A percentile compares a stretch with the other conserved stretches of the same genome.
phyloP scores from a whole-genome alignment of 2,888 invertebrate species.

The Eustalomyia histrio region DNA sequence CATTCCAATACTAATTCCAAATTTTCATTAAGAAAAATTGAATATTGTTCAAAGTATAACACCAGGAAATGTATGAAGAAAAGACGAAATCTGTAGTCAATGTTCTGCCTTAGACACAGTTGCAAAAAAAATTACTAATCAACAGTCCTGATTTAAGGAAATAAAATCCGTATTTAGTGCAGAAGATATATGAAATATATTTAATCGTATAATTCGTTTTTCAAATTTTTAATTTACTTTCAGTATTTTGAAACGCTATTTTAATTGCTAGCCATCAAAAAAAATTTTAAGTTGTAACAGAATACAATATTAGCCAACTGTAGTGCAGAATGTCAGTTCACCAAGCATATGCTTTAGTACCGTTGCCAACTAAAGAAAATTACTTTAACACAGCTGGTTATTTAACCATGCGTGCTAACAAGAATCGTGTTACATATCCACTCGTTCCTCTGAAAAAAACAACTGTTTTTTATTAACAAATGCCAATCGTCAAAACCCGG shows the following conservation, averaged over 20 bases:
- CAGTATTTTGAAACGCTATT: neutral
- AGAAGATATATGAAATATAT: neutral
- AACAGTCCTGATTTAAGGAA: neutral
- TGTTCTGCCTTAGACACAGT: constrained; percentile 38
- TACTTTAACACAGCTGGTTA: too few species aligned
- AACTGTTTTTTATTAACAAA: too few species aligned
- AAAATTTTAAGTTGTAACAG: too few species aligned
- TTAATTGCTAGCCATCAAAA: neutral
- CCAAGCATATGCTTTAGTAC: too few species aligned
- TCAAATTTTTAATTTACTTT: neutral
- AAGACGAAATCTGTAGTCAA: constrained; percentile 54
- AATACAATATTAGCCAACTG: too few species aligned
- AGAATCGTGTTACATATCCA: too few species aligned
- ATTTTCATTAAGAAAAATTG: constrained; percentile 50
- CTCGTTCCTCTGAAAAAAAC: too few species aligned
- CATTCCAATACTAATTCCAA: constrained; percentile 23
- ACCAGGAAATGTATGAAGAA: constrained; percentile 69
- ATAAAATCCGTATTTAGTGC: neutral
- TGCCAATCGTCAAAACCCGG: too few species aligned
- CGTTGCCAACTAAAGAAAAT: too few species aligned
- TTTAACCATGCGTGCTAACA: too few species aligned
- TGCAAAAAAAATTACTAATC: constrained; percentile 35
- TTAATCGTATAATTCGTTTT: neutral
- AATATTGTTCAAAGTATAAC: constrained; percentile 52
- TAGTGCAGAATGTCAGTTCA: too few species aligned